Conservation (phyloP, 2,888 invertebrate species). For the Xiphydria camelus region DNA sequence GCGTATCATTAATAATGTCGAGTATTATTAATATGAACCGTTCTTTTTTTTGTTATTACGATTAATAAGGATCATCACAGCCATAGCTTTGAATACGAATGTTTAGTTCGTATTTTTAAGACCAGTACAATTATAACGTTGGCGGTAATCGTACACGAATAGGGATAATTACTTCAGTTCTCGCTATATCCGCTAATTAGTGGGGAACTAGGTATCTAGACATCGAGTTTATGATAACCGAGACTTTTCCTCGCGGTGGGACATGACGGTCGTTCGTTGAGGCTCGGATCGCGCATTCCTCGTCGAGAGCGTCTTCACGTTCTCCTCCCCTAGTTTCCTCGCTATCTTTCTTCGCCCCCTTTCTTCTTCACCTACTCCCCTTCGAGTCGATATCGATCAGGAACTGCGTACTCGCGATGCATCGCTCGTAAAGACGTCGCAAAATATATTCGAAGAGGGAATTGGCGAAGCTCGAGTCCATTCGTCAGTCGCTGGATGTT, state of each 20-base stretch:
- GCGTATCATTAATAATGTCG: constrained; percentile 34
- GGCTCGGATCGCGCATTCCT: too few species aligned
- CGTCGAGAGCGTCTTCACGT: constrained; percentile 17
- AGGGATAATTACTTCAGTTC: constrained; percentile 39
- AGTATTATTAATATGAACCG: constrained; percentile 48
- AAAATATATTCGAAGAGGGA: too few species aligned
- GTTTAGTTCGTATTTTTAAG: constrained; percentile 51
- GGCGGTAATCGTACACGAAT: constrained; percentile 48
- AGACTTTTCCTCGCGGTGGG: too few species aligned
- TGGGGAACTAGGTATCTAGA: too few species aligned
- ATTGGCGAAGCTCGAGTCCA: too few species aligned
- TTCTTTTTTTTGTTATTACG: constrained; percentile 31
- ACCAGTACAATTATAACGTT: constrained; percentile 49
- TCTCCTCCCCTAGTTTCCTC: too few species aligned
- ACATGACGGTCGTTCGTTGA: constrained; percentile 13
- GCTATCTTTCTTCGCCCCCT: too few species aligned
- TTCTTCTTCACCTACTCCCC: too few species aligned
- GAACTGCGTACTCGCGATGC: constrained; percentile 7
- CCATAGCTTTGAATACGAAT: constrained; percentile 59
- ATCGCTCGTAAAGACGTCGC: not conserved
- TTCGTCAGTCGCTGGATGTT: too few species aligned
- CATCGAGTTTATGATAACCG: too few species aligned
- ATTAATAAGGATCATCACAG: constrained; percentile 55
- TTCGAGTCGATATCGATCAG: not conserved
- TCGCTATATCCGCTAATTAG: constrained; percentile 29